Evolutionary conservation across 2,797 vertebrate species (phyloP).

Genomic region (Calcarius lapponicus): DNA sequence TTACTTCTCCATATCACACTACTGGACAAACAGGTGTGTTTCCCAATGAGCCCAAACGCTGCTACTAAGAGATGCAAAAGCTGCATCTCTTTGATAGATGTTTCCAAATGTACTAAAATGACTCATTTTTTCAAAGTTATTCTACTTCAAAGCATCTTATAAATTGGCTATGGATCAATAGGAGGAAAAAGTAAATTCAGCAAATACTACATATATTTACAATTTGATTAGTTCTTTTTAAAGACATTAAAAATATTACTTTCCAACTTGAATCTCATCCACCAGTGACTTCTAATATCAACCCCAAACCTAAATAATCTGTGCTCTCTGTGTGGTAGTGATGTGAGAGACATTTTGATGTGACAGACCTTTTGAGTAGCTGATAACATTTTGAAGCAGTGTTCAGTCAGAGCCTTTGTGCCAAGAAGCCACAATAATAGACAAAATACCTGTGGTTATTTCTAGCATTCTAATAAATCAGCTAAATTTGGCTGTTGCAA

Average conservation of each 20-base stretch:
- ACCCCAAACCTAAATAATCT: background rate
- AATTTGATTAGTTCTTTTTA: background rate
- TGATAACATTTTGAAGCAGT: background rate
- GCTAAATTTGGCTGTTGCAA: background rate
- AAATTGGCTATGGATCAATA: background rate
- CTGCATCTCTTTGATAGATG: background rate
- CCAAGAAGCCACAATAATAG: background rate
- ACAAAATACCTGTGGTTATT: background rate
- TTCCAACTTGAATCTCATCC: background rate
- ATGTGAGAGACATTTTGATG: background rate
- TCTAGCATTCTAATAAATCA: background rate
- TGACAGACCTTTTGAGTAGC: background rate
- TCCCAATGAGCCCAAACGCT: background rate
- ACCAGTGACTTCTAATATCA: background rate
- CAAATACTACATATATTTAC: background rate
- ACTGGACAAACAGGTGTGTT: background rate
- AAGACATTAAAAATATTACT: background rate
- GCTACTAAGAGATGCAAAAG: background rate
- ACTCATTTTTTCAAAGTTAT: constrained; percentile 11
- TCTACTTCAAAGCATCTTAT: background rate
- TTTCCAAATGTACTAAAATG: constrained; percentile 6
- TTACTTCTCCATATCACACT: background rate
- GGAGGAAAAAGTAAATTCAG: background rate
- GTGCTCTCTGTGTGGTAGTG: background rate
- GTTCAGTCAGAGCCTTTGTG: background rate